A percentile compares a stretch with the other conserved stretches of the same genome.
Conservation (phyloP, 2,797 vertebrate genomes). For the Protonibea diacanthus region DNA sequence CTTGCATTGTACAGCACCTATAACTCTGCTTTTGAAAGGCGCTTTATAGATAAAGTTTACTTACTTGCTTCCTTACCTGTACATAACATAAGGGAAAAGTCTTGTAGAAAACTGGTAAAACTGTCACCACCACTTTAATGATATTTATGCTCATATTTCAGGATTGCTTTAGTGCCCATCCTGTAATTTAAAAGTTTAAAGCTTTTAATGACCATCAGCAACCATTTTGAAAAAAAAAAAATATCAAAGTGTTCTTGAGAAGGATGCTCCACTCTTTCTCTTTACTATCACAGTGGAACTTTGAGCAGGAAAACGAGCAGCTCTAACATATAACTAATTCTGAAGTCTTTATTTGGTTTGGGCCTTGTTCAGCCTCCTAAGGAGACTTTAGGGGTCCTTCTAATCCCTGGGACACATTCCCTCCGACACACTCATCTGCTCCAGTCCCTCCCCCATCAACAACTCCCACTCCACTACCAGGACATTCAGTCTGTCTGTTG, state of each 20-base stretch:
- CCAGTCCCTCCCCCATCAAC: background rate
- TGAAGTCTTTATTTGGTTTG: slow-evolving; percentile 67
- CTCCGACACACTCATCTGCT: slow-evolving; percentile 52
- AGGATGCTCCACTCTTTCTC: slow-evolving; percentile 14
- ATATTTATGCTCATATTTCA: background rate
- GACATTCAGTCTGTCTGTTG: slow-evolving; percentile 57
- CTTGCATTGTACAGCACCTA: no score
- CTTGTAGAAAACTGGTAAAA: background rate
- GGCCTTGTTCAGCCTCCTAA: slow-evolving; percentile 53
- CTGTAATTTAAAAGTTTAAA: background rate
- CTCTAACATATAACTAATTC: slow-evolving; percentile 51
- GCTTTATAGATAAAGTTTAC: no score
- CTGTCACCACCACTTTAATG: no score
- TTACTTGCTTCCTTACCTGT: background rate
- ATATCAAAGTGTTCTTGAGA: slow-evolving; percentile 1
- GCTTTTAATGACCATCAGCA: slow-evolving; percentile 9
- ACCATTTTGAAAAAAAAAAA: background rate
- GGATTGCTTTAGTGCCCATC: background rate
- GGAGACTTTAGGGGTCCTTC: slow-evolving; percentile 53
- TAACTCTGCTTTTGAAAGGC: no score
- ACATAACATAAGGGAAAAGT: background rate
- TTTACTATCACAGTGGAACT: slow-evolving; percentile 36
- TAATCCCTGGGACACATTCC: slow-evolving; percentile 59
- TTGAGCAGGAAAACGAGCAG: slow-evolving; percentile 49
- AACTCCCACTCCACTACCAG: slow-evolving; percentile 21